These are phyloP conservation scores for Dugesia japonica DNA, from an alignment of 2,888 invertebrate species.

Conservation along the genomic window DNA sequence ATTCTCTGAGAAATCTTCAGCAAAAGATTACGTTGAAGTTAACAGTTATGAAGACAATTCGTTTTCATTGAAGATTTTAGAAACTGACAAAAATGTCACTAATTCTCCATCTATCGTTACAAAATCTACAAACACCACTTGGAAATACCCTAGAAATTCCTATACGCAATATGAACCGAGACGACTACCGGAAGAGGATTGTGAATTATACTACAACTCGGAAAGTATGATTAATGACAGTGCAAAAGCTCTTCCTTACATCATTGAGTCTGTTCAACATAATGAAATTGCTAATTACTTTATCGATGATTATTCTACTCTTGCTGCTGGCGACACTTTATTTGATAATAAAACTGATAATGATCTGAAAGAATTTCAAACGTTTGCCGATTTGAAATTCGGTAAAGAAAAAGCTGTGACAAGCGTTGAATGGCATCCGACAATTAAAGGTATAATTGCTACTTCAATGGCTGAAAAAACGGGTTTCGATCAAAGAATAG, in stretches of 20 bases:
- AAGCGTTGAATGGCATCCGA: conserved; percentile 48
- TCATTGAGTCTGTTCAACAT: conserved; percentile 46
- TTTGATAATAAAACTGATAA: conserved; percentile 46
- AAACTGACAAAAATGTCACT: conserved; percentile 40
- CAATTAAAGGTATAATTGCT: conserved; percentile 45
- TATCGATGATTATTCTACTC: conserved; percentile 44
- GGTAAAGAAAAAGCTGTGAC: conserved; percentile 47
- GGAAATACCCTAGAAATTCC: conserved; percentile 45
- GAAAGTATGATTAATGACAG: not conserved
- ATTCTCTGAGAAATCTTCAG: conserved; percentile 43
- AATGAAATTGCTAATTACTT: conserved; percentile 49
- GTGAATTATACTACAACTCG: conserved; percentile 37
- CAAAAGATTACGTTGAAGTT: conserved; percentile 45
- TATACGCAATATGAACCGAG: conserved; percentile 45
- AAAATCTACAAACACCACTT: conserved; percentile 43
- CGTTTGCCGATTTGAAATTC: conserved; percentile 48
- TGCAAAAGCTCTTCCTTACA: conserved; percentile 34
- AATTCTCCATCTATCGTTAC: not conserved
- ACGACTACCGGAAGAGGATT: conserved; percentile 41
- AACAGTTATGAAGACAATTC: conserved; percentile 41
- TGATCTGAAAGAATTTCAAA: conserved; percentile 45
- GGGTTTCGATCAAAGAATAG: conserved; percentile 46
- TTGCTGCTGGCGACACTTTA: conserved; percentile 42
- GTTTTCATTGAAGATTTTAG: conserved; percentile 41
- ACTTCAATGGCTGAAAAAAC: conserved; percentile 44